Evolutionary conservation across 2,797 vertebrate genomes (phyloP).

Genomic region (Petrocephalus schoutedeni): DNA sequence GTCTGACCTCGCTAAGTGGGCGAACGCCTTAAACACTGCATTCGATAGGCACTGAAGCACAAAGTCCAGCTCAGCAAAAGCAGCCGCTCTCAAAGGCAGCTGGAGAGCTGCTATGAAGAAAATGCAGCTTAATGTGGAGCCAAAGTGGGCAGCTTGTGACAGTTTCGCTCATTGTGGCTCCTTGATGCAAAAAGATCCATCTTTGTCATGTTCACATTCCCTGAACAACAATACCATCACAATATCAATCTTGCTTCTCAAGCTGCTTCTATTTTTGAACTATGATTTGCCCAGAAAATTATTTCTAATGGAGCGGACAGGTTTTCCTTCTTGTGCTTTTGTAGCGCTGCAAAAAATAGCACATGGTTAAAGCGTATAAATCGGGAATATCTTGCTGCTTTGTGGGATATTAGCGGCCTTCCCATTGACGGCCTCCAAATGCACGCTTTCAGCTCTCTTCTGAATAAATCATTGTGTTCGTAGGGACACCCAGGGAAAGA

Average conservation of each 20-base stretch:
- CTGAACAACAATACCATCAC: too few relatives aligned
- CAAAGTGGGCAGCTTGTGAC: not conserved
- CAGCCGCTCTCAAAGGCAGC: not conserved
- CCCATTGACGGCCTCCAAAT: not conserved
- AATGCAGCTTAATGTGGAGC: not conserved
- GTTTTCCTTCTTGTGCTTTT: not conserved
- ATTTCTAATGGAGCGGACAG: not conserved
- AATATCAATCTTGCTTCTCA: not conserved
- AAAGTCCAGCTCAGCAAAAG: not conserved
- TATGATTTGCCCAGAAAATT: not conserved
- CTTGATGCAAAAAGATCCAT: not conserved
- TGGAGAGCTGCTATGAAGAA: not conserved
- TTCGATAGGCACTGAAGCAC: not conserved
- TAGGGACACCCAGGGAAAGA: conserved; percentile 98
- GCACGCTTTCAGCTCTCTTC: not conserved
- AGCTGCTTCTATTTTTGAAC: not conserved
- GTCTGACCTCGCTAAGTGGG: conserved; percentile 42
- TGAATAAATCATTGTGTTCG: conserved; percentile 30
- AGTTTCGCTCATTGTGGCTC: too few relatives aligned
- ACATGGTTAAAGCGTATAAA: not conserved
- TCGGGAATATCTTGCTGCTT: not conserved
- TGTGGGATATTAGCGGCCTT: not conserved
- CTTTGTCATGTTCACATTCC: not conserved
- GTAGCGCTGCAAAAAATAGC: not conserved
- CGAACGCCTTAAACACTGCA: not conserved